Percentiles rank a stretch among this genome's conserved stretches.
Evolutionary conservation across 2,113 vertebrate genomes (phyloP).

Genomic region (Anoura caudifer): DNA sequence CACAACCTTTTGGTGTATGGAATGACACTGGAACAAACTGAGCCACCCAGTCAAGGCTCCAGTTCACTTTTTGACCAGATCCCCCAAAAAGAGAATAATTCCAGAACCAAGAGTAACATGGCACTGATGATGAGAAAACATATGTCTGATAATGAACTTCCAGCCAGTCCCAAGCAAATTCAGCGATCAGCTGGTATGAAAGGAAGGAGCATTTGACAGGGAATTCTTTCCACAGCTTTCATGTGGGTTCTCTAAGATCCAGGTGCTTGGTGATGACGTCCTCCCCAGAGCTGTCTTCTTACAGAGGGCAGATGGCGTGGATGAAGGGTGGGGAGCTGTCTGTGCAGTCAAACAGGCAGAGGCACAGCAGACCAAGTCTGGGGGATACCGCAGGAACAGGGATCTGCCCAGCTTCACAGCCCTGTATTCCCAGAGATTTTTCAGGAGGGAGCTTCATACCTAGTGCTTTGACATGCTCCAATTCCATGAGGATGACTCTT

Average conservation of each 20-base stretch:
- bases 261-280: conserved; percentile 80
- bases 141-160: conserved; percentile 95
- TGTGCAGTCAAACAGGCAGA: conserved; percentile 93
- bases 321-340: conserved; percentile 96
- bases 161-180: conserved; percentile 96
- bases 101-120: conserved; percentile 90
- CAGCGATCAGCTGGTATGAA: conserved; percentile 94
- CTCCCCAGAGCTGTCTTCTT: conserved; percentile 75
- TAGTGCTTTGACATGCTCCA: conserved; percentile 87
- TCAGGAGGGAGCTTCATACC: conserved; percentile 87
- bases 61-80: conserved; percentile 88
- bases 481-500: conserved; percentile 86
- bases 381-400: conserved; percentile 93
- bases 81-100: conserved; percentile 89
- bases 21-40: too few species aligned
- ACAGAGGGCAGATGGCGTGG: conserved; percentile 88
- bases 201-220: conserved; percentile 90
- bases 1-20: too few species aligned
- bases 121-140: conserved; percentile 94
- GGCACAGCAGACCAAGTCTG: conserved; percentile 91
- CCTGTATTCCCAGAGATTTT: conserved; percentile 97
- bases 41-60: conserved; percentile 71
- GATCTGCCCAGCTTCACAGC: conserved; percentile 91
- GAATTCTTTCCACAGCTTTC: conserved; percentile 93
- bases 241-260: conserved; percentile 85